phyloP scores from a whole-genome alignment of 37 sponge, comb jelly and placozoan species.

The Eunapius fragilis region DNA sequence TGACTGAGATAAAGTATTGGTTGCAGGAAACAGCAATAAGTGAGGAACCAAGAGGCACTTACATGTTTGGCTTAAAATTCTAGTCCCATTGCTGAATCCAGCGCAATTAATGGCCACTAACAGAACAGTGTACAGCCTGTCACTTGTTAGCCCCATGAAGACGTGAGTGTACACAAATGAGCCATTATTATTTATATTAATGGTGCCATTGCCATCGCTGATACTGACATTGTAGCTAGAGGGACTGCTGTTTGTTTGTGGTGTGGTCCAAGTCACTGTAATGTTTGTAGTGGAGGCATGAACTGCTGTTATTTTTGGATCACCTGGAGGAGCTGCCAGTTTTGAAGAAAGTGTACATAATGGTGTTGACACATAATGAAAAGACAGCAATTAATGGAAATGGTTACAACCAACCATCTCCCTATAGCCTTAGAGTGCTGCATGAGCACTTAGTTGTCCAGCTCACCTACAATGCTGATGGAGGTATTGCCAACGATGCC shows the following conservation, averaged over 20 bases:
- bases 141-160: background rate
- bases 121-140: background rate
- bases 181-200: background rate
- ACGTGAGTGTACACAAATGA: background rate
- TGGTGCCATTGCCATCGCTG: background rate
- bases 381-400: too few species aligned
- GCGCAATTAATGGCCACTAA: background rate
- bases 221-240: background rate
- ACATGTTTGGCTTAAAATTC: background rate
- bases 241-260: background rate
- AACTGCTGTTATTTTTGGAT: background rate
- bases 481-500: background rate
- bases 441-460: too few species aligned
- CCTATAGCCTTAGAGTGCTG: too few species aligned
- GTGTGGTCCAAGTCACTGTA: background rate
- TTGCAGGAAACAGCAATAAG: background rate
- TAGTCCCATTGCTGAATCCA: background rate
- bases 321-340: background rate
- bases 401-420: too few species aligned
- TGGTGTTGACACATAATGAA: too few species aligned
- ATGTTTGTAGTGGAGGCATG: background rate
- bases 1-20: background rate
- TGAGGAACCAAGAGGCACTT: background rate
- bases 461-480: background rate
- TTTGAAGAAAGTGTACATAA: background rate